phyloP scores from a whole-genome alignment of 1,140 invertebrate species.

The Apis dorsata region DNA sequence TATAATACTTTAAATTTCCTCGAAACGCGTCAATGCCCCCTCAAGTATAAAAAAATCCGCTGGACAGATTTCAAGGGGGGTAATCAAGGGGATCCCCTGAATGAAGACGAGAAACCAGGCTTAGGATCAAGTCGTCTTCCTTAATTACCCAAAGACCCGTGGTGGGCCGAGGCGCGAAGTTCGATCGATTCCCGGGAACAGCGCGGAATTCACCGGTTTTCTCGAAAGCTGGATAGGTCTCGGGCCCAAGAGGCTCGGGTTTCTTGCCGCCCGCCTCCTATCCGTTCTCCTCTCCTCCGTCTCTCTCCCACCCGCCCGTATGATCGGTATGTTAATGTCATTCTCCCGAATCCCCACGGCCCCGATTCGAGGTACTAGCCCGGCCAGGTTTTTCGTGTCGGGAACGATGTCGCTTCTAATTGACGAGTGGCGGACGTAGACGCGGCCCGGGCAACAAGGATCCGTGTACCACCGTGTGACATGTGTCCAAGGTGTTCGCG shows the following conservation, averaged over 20 bases:
- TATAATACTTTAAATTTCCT: too few species aligned
- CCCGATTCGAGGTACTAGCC: constrained; percentile 69
- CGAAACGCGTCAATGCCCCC: neutral
- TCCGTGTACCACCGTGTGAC: constrained; percentile 56
- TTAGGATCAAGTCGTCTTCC: constrained; percentile 51
- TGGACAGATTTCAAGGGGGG: neutral
- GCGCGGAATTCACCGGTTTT: constrained; percentile 64
- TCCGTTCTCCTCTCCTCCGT: constrained; percentile 24
- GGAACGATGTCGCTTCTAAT: constrained; percentile 74
- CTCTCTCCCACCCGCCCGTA: constrained; percentile 29
- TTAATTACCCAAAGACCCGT: constrained; percentile 51
- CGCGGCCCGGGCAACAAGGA: constrained; percentile 34
- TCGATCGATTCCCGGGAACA: constrained; percentile 66
- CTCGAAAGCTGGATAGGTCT: constrained; percentile 55
- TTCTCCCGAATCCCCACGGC: constrained; percentile 70
- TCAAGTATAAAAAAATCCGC: neutral
- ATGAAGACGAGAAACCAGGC: constrained; percentile 52
- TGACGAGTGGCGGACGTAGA: constrained; percentile 70
- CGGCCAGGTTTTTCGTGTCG: constrained; percentile 71
- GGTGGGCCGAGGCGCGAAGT: constrained; percentile 62
- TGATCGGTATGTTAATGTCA: constrained; percentile 75
- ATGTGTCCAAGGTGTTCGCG: constrained; percentile 74
- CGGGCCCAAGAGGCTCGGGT: constrained; percentile 14
- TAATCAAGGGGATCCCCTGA: constrained; percentile 2
- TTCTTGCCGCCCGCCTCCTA: constrained; percentile 59